Evolutionary conservation across 1,140 invertebrate genomes (phyloP), one percentile per base, ranked within the genome.

Genomic region (Anastrepha obliqua): DNA sequence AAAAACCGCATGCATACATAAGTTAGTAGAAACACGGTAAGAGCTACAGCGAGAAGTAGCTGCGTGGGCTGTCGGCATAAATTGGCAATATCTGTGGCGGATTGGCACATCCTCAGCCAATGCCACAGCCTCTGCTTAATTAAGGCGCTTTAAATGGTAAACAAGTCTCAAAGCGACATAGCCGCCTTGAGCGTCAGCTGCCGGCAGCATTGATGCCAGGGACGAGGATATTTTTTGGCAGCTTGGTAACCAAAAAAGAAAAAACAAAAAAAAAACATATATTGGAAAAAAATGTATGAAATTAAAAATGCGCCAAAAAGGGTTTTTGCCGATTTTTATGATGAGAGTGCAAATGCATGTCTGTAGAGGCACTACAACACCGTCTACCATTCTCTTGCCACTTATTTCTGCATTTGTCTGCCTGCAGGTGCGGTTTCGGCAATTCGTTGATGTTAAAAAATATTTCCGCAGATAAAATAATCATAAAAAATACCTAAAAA

Each of bases 31-130:
- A 62, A 13, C 4, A n/a, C 8, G 9, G 60, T 17, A 9, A 62
- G 51, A 6, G 51, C 51, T 55, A 11, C 51, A 55, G 51, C 51
- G 7, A 81, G 11, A 11, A 81, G 74, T 81, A 81, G 74, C 74
- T 81, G 74, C 74, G 74, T 81, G 74, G 74, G 74, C 74, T 81
- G 74, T 81, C 74, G 74, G 47, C 74, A 81, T 81, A 81, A 58
- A 81, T 81, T 81, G 74, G 17, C 74, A 20, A 55, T 81, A 55
- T 81, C 51, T n/a, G 20, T 13, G 29, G 20, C 20, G 47, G 74
- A 55, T 78, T 78, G 44, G 42, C 44, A 39, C 29, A 47, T 51
- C 70, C 39, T 47, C 44, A 74, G 42, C 44, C 70, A 81, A 55
- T n/a, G 6, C 15, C 47, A 81, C 47, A 81, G 74, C 17, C 47